These are phyloP conservation scores for Dryobota labecula DNA, from an alignment of 2,888 invertebrate genomes.

Conservation along the genomic window DNA sequence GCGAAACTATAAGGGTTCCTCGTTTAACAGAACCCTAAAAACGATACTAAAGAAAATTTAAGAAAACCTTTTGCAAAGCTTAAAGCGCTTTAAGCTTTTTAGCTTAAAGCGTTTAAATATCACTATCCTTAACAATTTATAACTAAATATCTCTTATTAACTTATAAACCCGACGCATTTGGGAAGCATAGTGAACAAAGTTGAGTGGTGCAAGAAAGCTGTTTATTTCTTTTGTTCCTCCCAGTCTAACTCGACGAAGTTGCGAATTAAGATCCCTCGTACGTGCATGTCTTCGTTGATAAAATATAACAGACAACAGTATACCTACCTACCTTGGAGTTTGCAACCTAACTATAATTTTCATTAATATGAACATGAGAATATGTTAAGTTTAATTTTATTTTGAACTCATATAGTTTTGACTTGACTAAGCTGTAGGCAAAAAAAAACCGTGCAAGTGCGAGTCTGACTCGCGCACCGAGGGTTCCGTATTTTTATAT, in stretches of 20 bases:
- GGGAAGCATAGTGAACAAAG: slow-evolving; percentile 69
- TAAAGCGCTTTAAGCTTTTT: too few species aligned
- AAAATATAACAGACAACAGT: slow-evolving; percentile 41
- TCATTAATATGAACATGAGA: background rate
- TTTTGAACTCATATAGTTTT: background rate
- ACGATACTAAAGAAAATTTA: background rate
- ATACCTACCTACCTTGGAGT: background rate
- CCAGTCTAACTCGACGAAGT: slow-evolving; percentile 64
- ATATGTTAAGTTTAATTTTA: background rate
- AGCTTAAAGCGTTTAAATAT: background rate
- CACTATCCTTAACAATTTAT: background rate
- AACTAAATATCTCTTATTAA: slow-evolving; percentile 17
- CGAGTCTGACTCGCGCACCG: too few species aligned
- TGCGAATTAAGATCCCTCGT: slow-evolving; percentile 56
- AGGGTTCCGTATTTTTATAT: too few species aligned
- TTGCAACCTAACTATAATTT: background rate
- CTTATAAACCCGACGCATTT: slow-evolving; percentile 63
- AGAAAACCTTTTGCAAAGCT: background rate
- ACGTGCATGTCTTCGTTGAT: slow-evolving; percentile 48
- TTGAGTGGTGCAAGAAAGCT: slow-evolving; percentile 70
- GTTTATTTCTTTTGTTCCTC: slow-evolving; percentile 73
- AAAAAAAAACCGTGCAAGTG: too few species aligned
- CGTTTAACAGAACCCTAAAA: too few species aligned
- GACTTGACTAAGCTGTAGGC: background rate
- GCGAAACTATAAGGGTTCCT: too few species aligned